Evolutionary conservation across 2,888 invertebrate species (phyloP).

Genomic region (Acleris cristana): DNA sequence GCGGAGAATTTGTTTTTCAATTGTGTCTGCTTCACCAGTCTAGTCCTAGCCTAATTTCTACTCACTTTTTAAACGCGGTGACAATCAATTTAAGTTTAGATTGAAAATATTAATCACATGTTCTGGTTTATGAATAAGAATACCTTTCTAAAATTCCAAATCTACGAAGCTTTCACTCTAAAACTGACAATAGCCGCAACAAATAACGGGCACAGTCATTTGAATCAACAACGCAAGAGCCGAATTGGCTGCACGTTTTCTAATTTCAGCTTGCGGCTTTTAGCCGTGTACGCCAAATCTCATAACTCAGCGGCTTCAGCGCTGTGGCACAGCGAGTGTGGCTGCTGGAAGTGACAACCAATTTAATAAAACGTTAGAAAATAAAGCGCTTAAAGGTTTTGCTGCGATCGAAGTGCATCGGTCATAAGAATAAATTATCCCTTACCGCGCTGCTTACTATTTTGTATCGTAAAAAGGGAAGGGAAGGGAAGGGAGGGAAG

Average conservation of each 20-base stretch:
- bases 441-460: too few relatives aligned
- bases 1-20: too few relatives aligned
- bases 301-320: constrained; percentile 65
- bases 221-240: constrained; percentile 58
- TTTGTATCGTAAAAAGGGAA: too few relatives aligned
- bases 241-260: constrained; percentile 62
- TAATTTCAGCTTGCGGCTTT: constrained; percentile 63
- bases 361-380: constrained; percentile 16
- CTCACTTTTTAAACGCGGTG: too few relatives aligned
- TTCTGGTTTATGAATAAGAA: too few relatives aligned
- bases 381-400: not conserved
- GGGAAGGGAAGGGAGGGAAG: too few relatives aligned
- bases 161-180: constrained; percentile 20
- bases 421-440: not conserved
- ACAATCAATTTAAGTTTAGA: too few relatives aligned
- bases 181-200: constrained; percentile 36
- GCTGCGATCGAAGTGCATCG: not conserved
- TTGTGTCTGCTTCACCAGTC: too few relatives aligned
- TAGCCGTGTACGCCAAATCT: constrained; percentile 59
- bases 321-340: constrained; percentile 48
- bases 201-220: constrained; percentile 54
- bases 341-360: constrained; percentile 44
- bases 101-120: too few relatives aligned
- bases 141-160: not conserved
- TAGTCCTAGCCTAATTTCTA: too few relatives aligned